Evolutionary conservation across 2,888 invertebrate genomes (phyloP).

Genomic region (Cosmia trapezina): DNA sequence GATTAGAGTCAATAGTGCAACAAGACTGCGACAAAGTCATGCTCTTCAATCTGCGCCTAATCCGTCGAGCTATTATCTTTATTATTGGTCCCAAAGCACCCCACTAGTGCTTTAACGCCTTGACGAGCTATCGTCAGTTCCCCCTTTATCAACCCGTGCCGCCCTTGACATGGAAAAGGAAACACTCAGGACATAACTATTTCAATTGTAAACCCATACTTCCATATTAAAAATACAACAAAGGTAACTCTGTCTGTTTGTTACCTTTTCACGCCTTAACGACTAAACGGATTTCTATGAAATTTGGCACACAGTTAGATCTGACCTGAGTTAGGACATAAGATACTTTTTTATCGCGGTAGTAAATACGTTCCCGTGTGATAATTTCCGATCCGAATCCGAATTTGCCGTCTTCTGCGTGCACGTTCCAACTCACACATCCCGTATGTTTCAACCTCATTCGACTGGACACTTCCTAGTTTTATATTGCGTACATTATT

Average conservation of each 20-base stretch:
- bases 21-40: neutral
- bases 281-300: neutral
- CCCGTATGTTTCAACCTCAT: constrained; percentile 24
- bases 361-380: too few relatives aligned
- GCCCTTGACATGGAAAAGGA: neutral
- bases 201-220: neutral
- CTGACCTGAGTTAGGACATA: neutral
- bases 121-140: neutral
- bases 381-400: neutral
- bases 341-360: neutral
- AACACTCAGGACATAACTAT: too few relatives aligned
- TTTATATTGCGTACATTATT: constrained; percentile 52
- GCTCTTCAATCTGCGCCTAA: neutral
- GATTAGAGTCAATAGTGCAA: neutral
- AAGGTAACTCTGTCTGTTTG: neutral
- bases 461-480: constrained; percentile 49
- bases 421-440: neutral
- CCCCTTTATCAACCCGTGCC: neutral
- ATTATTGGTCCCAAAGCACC: neutral
- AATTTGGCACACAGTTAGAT: neutral
- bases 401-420: neutral
- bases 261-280: neutral
- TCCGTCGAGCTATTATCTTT: neutral
- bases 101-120: neutral
- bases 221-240: neutral